These are phyloP conservation scores for Ophraella communa DNA, from an alignment of 2,888 invertebrate genomes.

Conservation along the genomic window DNA sequence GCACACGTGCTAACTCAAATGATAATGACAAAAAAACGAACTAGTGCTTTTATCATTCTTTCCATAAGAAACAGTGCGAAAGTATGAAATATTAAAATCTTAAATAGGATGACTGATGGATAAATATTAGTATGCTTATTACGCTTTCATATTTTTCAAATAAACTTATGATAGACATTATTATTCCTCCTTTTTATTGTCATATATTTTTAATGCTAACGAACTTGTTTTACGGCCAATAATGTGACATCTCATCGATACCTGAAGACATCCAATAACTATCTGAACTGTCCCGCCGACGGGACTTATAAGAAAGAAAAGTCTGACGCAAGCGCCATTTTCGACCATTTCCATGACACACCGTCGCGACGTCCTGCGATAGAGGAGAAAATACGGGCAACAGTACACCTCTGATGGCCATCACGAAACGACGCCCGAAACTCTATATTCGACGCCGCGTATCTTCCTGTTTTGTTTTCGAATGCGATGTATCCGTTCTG, in stretches of 20 bases:
- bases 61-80: too few relatives aligned
- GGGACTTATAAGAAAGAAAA: constrained; percentile 16
- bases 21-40: too few relatives aligned
- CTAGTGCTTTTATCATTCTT: too few relatives aligned
- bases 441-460: constrained; percentile 8
- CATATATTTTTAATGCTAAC: not conserved
- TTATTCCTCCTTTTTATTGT: too few relatives aligned
- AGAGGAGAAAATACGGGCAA: constrained; percentile 19
- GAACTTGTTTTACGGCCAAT: not conserved
- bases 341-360: constrained; percentile 21
- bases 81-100: too few relatives aligned
- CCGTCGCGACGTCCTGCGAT: constrained; percentile 11
- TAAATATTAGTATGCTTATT: too few relatives aligned
- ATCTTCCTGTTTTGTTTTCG: constrained; percentile 4
- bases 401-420: constrained; percentile 17
- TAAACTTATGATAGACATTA: too few relatives aligned
- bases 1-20: too few relatives aligned
- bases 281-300: constrained; percentile 13
- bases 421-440: constrained; percentile 11
- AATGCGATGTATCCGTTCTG: constrained; percentile 5
- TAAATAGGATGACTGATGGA: too few relatives aligned
- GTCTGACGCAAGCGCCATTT: constrained; percentile 29
- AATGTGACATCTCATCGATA: not conserved
- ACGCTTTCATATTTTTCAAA: too few relatives aligned
- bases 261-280: constrained; percentile 16